Base-by-base conservation (phyloP, 2,113 vertebrate species). In the Oceanodroma tethys region DNA sequence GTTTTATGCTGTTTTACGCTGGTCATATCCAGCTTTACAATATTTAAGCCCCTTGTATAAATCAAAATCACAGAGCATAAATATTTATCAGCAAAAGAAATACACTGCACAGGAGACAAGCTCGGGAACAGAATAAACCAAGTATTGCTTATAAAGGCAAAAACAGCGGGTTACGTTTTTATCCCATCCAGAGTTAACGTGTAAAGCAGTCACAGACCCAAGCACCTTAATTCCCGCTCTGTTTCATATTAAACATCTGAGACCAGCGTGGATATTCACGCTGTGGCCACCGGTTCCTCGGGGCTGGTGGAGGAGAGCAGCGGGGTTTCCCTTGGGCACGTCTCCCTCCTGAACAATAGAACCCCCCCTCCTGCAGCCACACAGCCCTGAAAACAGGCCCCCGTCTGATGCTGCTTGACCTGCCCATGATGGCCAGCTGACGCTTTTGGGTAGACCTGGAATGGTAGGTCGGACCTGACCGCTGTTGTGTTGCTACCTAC, bases 81-180 rank as follows among this genome's bases (percentile, higher is more conserved):
- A 97, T 97, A 97, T 97, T 97, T 97, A 96, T 95, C 93, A 94
- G 96, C 86, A 81, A 70, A 95, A 96, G 90, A 88, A 97, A 97
- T 81, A 91, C 47, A 38, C 74, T 92, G 91, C 94, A 90, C 62
- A 63, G 81, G 90, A 96, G 93, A 97, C 94, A 90, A 85, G 85
- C 95, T 91, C 5, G 0, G 84, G 84, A 93, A 62, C 62, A 70
- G 84, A 86, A 55, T 56, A 82, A 93, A 81, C 81, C 87, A 86
- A 94, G 34, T 81, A 62, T 74, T 88, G 89, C 94, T 95, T 88
- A 90, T 70, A 88, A 90, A 96, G 93, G 47, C 74, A 90, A 91
- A 95, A 82, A 3, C 81, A 66, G 42, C 0, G 4, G 40, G 81
- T 83, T 86, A 85, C 0, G 7, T 82, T 94, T 94, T 73, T n/a